A percentile compares a stretch with the other conserved stretches of the same genome.
phyloP scores from a whole-genome alignment of 1,140 invertebrate species.

The Eueides isabella region DNA sequence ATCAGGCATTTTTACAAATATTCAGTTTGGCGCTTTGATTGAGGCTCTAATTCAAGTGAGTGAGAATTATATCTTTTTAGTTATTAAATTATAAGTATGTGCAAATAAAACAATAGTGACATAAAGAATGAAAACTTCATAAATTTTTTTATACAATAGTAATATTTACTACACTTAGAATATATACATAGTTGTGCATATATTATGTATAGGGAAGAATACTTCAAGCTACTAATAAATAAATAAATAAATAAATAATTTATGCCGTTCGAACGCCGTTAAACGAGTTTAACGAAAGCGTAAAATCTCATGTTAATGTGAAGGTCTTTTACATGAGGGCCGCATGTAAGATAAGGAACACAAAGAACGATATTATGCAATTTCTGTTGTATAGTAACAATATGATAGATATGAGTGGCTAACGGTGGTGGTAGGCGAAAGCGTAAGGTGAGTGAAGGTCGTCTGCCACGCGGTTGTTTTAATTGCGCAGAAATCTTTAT shows the following conservation, averaged over 20 bases:
- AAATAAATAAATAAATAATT: neutral
- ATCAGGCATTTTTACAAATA: too few species aligned
- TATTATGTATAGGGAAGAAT: neutral
- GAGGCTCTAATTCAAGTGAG: too few species aligned
- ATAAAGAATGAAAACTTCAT: too few species aligned
- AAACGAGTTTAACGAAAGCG: conserved; percentile 13
- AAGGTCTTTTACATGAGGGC: conserved; percentile 19
- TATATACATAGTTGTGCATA: neutral
- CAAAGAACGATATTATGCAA: conserved; percentile 44
- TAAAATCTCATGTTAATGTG: conserved; percentile 16
- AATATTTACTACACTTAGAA: too few species aligned
- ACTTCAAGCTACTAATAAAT: neutral
- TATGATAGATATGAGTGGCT: conserved; percentile 56
- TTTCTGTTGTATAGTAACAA: conserved; percentile 55
- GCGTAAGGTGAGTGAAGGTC: conserved; percentile 51
- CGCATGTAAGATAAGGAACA: conserved; percentile 5
- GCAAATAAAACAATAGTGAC: too few species aligned
- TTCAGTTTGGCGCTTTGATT: too few species aligned
- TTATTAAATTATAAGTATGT: too few species aligned
- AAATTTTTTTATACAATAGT: too few species aligned
- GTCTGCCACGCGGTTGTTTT: conserved; percentile 33
- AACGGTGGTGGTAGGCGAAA: conserved; percentile 69
- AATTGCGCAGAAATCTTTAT: neutral
- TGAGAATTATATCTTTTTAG: too few species aligned
- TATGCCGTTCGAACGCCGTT: neutral